phyloP scores from a whole-genome alignment of 2,113 vertebrate species.

The Pipra filicauda region DNA sequence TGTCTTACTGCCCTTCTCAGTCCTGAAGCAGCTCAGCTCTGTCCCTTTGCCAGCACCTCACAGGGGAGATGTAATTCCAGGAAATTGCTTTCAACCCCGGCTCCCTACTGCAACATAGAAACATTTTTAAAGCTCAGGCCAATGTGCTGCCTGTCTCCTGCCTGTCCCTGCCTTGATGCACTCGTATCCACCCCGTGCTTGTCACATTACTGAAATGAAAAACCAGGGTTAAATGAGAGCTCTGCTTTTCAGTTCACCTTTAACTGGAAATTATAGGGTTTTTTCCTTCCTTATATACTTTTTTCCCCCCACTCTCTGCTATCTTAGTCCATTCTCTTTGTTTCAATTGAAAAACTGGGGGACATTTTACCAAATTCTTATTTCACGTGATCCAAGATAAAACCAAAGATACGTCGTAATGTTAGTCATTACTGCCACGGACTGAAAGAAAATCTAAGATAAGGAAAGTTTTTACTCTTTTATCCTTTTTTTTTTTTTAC shows the following conservation, averaged over 20 bases:
- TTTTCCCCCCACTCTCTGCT: background rate
- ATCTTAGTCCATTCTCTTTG: background rate
- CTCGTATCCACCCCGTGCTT: fast-evolving
- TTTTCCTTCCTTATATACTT: background rate
- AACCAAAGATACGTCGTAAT: background rate
- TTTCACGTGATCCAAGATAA: background rate
- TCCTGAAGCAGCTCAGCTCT: background rate
- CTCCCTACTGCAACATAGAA: background rate
- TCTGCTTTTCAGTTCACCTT: background rate
- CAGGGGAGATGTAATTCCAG: background rate
- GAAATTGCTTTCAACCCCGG: background rate
- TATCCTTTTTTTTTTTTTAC: background rate
- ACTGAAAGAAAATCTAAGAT: background rate
- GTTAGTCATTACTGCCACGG: background rate
- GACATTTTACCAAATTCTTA: background rate
- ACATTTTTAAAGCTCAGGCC: background rate
- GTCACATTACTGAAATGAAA: background rate
- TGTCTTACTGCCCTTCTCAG: background rate
- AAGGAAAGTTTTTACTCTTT: background rate
- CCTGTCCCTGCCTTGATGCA: background rate
- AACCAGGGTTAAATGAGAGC: background rate
- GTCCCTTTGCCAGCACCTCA: background rate
- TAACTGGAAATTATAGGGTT: background rate
- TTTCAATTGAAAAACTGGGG: background rate
- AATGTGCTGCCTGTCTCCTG: background rate